phyloP scores from a whole-genome alignment of 2,113 vertebrate species.

The Trachemys scripta region DNA sequence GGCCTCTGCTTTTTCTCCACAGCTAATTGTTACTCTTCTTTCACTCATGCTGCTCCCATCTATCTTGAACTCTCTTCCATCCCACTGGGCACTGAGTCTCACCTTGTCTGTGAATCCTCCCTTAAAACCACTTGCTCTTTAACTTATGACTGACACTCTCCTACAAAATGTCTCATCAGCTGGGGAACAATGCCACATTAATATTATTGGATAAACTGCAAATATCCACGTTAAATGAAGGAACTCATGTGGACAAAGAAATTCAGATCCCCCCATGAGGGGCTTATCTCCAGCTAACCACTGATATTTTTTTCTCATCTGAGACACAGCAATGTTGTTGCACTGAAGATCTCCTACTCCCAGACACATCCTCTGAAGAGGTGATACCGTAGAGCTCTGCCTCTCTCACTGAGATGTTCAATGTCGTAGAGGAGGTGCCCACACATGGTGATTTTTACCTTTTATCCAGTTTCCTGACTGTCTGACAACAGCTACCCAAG shows the following conservation, averaged over 20 bases:
- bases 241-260: background rate
- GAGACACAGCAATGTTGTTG: background rate
- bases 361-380: background rate
- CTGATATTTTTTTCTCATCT: background rate
- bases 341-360: background rate
- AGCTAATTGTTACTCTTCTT: background rate
- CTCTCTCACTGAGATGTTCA: background rate
- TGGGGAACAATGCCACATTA: background rate
- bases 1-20: background rate
- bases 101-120: background rate
- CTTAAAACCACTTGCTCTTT: background rate
- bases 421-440: background rate
- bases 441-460: background rate
- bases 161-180: background rate
- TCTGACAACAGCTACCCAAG: background rate
- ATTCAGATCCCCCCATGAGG: background rate
- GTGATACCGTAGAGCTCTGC: background rate
- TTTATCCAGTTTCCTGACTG: slow-evolving; percentile 1
- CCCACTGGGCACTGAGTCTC: background rate
- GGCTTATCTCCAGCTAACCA: background rate
- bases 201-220: background rate
- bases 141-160: background rate
- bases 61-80: background rate
- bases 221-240: background rate
- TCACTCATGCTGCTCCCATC: background rate